Evolutionary conservation across 2,797 vertebrate genomes (phyloP).

Genomic region (Ataeniobius toweri): DNA sequence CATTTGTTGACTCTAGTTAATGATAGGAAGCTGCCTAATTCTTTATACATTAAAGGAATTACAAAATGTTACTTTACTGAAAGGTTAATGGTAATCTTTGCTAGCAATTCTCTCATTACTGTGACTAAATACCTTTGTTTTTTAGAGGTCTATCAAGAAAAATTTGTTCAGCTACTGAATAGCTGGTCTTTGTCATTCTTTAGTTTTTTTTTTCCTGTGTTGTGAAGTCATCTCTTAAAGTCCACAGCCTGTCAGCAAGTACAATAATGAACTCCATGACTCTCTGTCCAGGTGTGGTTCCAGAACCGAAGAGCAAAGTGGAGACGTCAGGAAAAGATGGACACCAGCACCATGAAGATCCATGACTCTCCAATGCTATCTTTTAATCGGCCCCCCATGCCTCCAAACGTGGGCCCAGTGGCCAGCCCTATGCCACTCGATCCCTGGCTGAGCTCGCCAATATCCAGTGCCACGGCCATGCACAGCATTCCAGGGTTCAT

Average conservation of each 20-base stretch:
- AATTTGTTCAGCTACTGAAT: neutral
- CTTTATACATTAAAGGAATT: neutral
- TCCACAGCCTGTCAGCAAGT: neutral
- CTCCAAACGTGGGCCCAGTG: conserved; percentile 81
- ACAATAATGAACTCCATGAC: too few species aligned
- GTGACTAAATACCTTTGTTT: neutral
- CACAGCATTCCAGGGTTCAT: conserved; percentile 89
- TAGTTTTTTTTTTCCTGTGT: neutral
- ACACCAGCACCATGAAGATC: conserved; percentile 88
- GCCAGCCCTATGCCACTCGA: conserved; percentile 86
- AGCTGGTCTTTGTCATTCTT: neutral
- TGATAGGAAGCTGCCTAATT: neutral
- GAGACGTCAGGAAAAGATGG: conserved; percentile 93
- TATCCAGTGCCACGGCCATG: conserved; percentile 84
- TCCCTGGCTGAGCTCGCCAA: conserved; percentile 90
- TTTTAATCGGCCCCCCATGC: conserved; percentile 85
- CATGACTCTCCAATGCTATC: conserved; percentile 88
- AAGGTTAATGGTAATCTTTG: neutral
- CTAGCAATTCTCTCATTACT: neutral
- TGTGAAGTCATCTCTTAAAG: neutral
- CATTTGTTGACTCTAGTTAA: neutral
- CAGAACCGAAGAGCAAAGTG: conserved; percentile 95
- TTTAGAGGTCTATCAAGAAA: neutral
- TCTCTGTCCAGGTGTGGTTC: conserved; percentile 88
- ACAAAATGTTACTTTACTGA: neutral